These are phyloP conservation scores for Amorpha juglandis DNA, from an alignment of 2,888 invertebrate genomes.

Conservation along the genomic window DNA sequence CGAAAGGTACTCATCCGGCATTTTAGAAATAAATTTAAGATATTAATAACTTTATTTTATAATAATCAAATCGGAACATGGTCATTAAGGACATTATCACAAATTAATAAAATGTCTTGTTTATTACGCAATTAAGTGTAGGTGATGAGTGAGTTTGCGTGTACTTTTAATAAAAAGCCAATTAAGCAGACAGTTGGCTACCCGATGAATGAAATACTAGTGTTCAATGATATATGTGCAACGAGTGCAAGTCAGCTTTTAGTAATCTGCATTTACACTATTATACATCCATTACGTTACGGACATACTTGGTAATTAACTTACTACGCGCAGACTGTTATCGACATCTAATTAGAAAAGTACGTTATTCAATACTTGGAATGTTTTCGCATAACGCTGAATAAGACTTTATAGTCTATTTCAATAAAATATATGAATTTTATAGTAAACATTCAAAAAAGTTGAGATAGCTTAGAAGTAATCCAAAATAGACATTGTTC, in stretches of 20 bases:
- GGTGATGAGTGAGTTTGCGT: constrained; percentile 8
- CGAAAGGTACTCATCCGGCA: constrained; percentile 53
- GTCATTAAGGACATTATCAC: constrained; percentile 5
- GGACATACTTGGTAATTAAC: constrained; percentile 8
- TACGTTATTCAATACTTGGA: constrained; percentile 1
- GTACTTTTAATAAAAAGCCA: constrained; percentile 23
- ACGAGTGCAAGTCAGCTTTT: constrained; percentile 14
- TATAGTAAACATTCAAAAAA: too few relatives aligned
- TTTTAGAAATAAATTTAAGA: constrained; percentile 42
- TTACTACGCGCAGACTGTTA: neutral
- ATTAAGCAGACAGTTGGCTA: constrained; percentile 19
- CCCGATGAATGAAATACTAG: constrained; percentile 13
- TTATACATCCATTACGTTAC: neutral
- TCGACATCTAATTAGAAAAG: neutral
- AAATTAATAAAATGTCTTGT: constrained; percentile 15
- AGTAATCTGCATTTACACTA: neutral
- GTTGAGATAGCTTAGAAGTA: too few relatives aligned
- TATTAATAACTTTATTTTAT: constrained; percentile 28
- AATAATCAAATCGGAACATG: constrained; percentile 18
- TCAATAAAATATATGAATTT: too few relatives aligned
- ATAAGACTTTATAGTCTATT: too few relatives aligned
- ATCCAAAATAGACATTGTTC: too few relatives aligned
- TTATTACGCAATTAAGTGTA: constrained; percentile 2
- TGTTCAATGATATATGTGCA: constrained; percentile 21
- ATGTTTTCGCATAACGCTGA: neutral